A percentile compares a stretch with the other conserved stretches of the same genome.
Evolutionary conservation across 2,888 invertebrate genomes (phyloP).

Genomic region (Eupithecia abbreviata): DNA sequence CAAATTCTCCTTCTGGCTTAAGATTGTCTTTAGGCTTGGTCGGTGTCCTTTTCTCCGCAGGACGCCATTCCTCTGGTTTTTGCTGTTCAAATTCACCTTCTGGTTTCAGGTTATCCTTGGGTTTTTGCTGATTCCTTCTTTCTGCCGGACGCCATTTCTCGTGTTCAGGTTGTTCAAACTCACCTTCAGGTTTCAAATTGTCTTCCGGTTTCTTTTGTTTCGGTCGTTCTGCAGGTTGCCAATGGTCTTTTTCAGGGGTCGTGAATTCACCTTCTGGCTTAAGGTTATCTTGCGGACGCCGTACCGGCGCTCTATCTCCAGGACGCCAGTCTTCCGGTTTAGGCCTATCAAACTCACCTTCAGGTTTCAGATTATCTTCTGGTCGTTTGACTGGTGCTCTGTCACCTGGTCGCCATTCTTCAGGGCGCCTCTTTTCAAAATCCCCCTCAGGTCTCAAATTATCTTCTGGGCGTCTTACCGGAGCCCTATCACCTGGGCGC

Average conservation of each 20-base stretch:
- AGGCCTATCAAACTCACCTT: slow-evolving; percentile 70
- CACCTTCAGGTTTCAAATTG: slow-evolving; percentile 52
- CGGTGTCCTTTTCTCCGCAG: slow-evolving; percentile 76
- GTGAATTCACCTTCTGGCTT: slow-evolving; percentile 81
- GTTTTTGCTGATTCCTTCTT: slow-evolving; percentile 65
- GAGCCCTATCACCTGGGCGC: slow-evolving; percentile 69
- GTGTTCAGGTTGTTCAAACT: slow-evolving; percentile 74
- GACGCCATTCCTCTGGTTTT: slow-evolving; percentile 60
- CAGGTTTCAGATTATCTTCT: slow-evolving; percentile 77
- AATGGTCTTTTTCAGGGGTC: slow-evolving; percentile 59
- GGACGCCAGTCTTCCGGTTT: slow-evolving; percentile 70
- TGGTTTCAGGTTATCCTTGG: slow-evolving; percentile 82
- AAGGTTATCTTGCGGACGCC: slow-evolving; percentile 78
- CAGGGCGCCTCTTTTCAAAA: slow-evolving; percentile 78
- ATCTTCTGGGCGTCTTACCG: slow-evolving; percentile 72
- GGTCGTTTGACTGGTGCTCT: slow-evolving; percentile 80
- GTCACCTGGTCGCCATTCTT: slow-evolving; percentile 74
- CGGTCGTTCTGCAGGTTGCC: slow-evolving; percentile 76
- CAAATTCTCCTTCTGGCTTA: slow-evolving; percentile 56
- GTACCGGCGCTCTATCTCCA: slow-evolving; percentile 67
- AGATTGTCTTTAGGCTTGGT: slow-evolving; percentile 77
- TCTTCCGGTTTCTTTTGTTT: slow-evolving; percentile 71
- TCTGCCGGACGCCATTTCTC: slow-evolving; percentile 77
- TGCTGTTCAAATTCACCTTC: slow-evolving; percentile 81
- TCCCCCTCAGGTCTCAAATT: slow-evolving; percentile 85